phyloP scores from a whole-genome alignment of 2,888 invertebrate genomes.

The Synergus umbraculus region DNA sequence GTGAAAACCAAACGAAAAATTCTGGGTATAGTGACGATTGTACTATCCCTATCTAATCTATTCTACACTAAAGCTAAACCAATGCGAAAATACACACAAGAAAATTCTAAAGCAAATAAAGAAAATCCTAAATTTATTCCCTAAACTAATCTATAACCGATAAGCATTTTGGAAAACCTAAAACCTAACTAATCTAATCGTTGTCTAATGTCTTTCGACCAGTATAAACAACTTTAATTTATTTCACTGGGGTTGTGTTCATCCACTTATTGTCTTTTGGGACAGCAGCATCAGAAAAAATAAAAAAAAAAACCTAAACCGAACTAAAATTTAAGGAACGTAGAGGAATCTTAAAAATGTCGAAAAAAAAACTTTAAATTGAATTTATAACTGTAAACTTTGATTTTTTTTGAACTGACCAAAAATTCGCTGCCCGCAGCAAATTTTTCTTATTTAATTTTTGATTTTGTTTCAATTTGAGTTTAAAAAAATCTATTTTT shows the following conservation, averaged over 20 bases:
- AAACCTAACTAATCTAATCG: conserved; percentile 15
- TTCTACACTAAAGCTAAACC: conserved; percentile 18
- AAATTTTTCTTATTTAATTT: neutral
- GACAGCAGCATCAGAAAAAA: conserved; percentile 43
- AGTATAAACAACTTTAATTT: conserved; percentile 3
- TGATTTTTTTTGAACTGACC: neutral
- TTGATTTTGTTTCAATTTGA: neutral
- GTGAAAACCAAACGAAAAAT: conserved; percentile 42
- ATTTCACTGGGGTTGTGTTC: conserved; percentile 48
- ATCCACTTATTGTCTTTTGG: conserved; percentile 47
- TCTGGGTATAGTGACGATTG: conserved; percentile 3
- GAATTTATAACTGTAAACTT: neutral
- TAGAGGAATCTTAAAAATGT: conserved; percentile 19
- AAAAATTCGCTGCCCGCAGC: conserved; percentile 34
- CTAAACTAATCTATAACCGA: conserved; percentile 7
- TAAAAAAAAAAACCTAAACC: conserved; percentile 42
- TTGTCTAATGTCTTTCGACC: conserved; percentile 17
- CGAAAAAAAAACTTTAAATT: neutral
- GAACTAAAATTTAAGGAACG: conserved; percentile 47
- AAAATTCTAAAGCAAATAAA: neutral
- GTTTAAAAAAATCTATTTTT: neutral
- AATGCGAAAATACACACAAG: conserved; percentile 22
- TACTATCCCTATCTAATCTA: conserved; percentile 25
- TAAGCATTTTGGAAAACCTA: neutral
- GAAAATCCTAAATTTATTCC: conserved; percentile 18